Percentiles rank a stretch among this genome's conserved stretches.
Conservation (phyloP, 1,140 invertebrate species). For the Trichonephila clavipes region DNA sequence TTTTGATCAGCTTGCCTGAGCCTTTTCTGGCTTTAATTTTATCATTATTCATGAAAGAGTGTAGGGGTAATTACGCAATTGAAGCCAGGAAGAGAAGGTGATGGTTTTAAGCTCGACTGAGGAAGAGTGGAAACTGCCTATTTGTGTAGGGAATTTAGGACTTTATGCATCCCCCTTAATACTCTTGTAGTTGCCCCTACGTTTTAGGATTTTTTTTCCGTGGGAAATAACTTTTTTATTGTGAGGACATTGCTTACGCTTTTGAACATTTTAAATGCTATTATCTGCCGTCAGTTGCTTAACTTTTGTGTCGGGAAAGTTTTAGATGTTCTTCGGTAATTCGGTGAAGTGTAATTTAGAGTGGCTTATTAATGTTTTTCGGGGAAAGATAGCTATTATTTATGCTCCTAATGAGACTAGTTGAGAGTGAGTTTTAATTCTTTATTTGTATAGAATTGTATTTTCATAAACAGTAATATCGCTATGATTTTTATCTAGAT, state of each 20-base stretch:
- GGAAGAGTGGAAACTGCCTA: neutral
- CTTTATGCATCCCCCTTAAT: neutral
- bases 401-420: too few species aligned
- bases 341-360: too few species aligned
- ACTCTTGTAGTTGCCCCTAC: too few species aligned
- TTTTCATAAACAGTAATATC: too few species aligned
- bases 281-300: neutral
- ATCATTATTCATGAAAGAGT: slow-evolving; percentile 44
- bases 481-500: too few species aligned
- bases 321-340: neutral
- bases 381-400: too few species aligned
- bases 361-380: too few species aligned
- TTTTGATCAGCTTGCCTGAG: slow-evolving; percentile 35
- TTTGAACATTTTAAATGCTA: neutral
- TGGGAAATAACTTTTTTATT: slow-evolving; percentile 20
- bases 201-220: neutral
- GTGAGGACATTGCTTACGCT: neutral
- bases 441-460: too few species aligned
- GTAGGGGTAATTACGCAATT: slow-evolving; percentile 46
- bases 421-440: too few species aligned
- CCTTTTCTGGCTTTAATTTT: slow-evolving; percentile 34
- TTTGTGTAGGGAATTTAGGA: neutral
- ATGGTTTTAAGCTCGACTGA: neutral
- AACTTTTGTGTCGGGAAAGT: neutral
- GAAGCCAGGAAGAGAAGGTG: neutral